A percentile compares a stretch with the other conserved stretches of the same genome.
These are phyloP conservation scores for Intoshia linei DNA, from an alignment of 1,140 invertebrate species.

Conservation along the genomic window DNA sequence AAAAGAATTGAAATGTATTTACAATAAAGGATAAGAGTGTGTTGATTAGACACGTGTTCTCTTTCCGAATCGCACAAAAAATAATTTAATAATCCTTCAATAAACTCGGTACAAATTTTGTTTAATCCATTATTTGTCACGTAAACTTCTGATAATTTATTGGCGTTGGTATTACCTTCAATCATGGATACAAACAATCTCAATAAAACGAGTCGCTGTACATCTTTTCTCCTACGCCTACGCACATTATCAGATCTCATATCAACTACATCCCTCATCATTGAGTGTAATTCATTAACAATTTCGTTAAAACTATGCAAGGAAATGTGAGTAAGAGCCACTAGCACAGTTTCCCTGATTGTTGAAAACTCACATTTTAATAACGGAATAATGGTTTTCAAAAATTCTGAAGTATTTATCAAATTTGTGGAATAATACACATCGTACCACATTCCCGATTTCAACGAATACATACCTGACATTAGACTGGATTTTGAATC, in stretches of 20 bases:
- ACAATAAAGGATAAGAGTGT: background rate
- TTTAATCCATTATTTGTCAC: too few relatives aligned
- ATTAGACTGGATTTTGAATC: too few relatives aligned
- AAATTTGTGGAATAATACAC: too few relatives aligned
- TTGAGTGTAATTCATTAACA: slow-evolving; percentile 61
- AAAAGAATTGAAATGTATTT: too few relatives aligned
- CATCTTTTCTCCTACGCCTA: slow-evolving; percentile 43
- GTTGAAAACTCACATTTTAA: too few relatives aligned
- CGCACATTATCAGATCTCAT: slow-evolving; percentile 81
- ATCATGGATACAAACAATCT: slow-evolving; percentile 61
- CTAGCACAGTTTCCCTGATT: too few relatives aligned
- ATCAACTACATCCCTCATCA: slow-evolving; percentile 75
- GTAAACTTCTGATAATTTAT: slow-evolving; percentile 28
- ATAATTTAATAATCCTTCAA: background rate
- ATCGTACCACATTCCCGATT: too few relatives aligned
- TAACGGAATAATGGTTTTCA: too few relatives aligned
- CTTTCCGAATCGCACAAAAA: background rate
- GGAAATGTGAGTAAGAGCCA: too few relatives aligned
- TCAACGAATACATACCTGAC: too few relatives aligned
- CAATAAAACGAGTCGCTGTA: slow-evolving; percentile 55
- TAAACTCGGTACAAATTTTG: background rate
- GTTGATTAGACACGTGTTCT: background rate
- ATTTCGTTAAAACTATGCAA: slow-evolving; percentile 59
- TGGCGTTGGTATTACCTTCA: slow-evolving; percentile 55
- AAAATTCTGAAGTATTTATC: too few relatives aligned